Base-by-base conservation (phyloP, 2,113 vertebrate genomes). In the Poeciliopsis turrubarensis region DNA sequence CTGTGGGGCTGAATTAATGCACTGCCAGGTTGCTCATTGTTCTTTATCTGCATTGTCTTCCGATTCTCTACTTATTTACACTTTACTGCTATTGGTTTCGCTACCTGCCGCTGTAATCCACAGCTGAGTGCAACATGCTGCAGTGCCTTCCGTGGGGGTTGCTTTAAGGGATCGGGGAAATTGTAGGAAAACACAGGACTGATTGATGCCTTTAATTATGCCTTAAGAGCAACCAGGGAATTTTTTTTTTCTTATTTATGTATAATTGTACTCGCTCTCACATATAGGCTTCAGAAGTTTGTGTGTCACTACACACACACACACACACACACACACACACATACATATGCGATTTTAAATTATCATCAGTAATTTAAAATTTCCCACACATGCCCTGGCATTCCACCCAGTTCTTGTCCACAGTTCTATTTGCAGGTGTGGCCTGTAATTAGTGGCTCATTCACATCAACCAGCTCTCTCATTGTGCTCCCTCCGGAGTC, bases 361-460 rank as follows among this genome's bases (percentile, higher is more conserved):
- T 17, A 37, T 27, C 44, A 70, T 73, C 41, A 77, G 37, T 77
- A 34, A 63, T 65, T 82, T 31, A 44, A n/a, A 77, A 71, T 71
- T 60, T 80, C 47, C 66, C 44, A 57, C 68, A 51, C 41, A 68
- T 65, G 34, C 64, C 34, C 17, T 26, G 64, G 8, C 39, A 70
- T 78, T 68, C 69, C 70, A 87, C 39, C 32, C 79, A 70, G 73
- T 82, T 87, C 79, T 73, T 73, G 69, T 72, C 65, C 47, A 63
- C 11, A 34, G 74, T 77, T 83, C 80, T 87, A 86, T 90, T 89
- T 89, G 80, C 82, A 89, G 89, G 89, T 91, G 87, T 78, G 86
- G 80, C 68, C 69, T 84, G 79, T 87, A 89, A 81, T 90, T 90
- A 88, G 86, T 82, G 87, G 84, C 90, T 83, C 78, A 82, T 92